A percentile compares a stretch with the other conserved stretches of the same genome.
Evolutionary conservation across 2,113 vertebrate species (phyloP).

Genomic region (Oryzias javanicus): DNA sequence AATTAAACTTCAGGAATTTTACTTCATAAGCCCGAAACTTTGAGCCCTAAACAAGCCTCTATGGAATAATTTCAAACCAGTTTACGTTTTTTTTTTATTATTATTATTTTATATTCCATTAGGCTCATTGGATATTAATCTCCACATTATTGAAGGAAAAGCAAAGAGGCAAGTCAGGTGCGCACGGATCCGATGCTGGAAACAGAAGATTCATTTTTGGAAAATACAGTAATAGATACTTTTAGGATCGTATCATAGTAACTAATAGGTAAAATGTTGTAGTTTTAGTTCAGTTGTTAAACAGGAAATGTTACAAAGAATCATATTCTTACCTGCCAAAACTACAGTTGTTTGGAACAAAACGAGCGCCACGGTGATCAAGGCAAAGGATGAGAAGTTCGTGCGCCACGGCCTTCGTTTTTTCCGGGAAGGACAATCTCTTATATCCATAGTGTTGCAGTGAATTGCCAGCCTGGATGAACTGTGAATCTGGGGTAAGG

Average conservation of each 20-base stretch:
- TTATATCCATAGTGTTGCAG: slow-evolving; percentile 78
- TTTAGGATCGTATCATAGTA: background rate
- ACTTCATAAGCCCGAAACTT: slow-evolving; percentile 1
- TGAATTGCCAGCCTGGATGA: slow-evolving; percentile 44
- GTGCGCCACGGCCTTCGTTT: slow-evolving; percentile 75
- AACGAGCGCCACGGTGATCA: slow-evolving; percentile 63
- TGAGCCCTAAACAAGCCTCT: background rate
- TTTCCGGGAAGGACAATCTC: slow-evolving; percentile 70
- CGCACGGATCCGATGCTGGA: slow-evolving; percentile 15
- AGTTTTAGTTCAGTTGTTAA: background rate
- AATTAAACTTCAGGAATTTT: background rate
- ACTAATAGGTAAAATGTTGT: background rate
- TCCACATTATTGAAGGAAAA: slow-evolving; percentile 1
- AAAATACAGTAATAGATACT: background rate
- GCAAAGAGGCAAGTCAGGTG: slow-evolving; percentile 34
- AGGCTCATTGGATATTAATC: background rate
- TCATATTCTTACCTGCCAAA: slow-evolving; percentile 72
- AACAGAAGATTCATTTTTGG: background rate
- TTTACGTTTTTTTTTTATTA: no score
- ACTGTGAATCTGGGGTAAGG: slow-evolving; percentile 54
- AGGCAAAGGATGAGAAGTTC: slow-evolving; percentile 66
- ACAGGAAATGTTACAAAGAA: background rate
- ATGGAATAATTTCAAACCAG: background rate
- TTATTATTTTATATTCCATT: no score
- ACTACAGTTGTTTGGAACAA: slow-evolving; percentile 66